Evolutionary conservation across 2,113 vertebrate genomes (phyloP).

Genomic region (Oenanthe oenanthe): DNA sequence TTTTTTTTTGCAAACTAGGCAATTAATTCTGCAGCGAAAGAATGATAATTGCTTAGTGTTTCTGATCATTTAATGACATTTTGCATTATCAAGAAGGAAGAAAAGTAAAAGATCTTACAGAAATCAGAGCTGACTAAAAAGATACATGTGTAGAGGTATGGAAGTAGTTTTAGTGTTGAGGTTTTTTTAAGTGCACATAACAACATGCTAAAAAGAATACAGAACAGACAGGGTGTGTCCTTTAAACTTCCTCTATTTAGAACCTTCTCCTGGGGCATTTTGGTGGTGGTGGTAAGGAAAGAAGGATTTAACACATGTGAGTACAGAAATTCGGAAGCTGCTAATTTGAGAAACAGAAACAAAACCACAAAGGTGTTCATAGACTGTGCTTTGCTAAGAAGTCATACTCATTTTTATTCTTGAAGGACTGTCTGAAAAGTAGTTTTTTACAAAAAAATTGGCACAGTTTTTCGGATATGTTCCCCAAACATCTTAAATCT

Average conservation of each 20-base stretch:
- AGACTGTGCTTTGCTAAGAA: not conserved
- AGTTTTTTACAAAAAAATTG: not conserved
- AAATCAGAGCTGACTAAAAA: not conserved
- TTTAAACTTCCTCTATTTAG: not conserved
- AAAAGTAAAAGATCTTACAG: not conserved
- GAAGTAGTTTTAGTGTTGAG: not conserved
- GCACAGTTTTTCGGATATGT: fast-evolving
- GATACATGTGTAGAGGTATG: not conserved
- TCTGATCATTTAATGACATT: not conserved
- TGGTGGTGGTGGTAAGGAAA: not conserved
- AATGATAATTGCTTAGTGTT: not conserved
- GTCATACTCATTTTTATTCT: not conserved
- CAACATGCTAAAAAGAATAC: not conserved
- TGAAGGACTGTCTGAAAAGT: not conserved
- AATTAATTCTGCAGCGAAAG: not conserved
- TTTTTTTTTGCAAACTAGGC: not conserved
- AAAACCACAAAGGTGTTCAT: not conserved
- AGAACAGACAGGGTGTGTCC: not conserved
- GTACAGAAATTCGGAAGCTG: not conserved
- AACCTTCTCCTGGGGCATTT: not conserved
- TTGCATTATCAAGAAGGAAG: not conserved
- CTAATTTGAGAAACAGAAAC: not conserved
- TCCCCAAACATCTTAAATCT: not conserved
- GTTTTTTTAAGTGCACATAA: not conserved
- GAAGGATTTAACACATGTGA: not conserved